Evolutionary conservation across 92 coral and sea anemone species (phyloP).

Genomic region (Diadumene lineata): DNA sequence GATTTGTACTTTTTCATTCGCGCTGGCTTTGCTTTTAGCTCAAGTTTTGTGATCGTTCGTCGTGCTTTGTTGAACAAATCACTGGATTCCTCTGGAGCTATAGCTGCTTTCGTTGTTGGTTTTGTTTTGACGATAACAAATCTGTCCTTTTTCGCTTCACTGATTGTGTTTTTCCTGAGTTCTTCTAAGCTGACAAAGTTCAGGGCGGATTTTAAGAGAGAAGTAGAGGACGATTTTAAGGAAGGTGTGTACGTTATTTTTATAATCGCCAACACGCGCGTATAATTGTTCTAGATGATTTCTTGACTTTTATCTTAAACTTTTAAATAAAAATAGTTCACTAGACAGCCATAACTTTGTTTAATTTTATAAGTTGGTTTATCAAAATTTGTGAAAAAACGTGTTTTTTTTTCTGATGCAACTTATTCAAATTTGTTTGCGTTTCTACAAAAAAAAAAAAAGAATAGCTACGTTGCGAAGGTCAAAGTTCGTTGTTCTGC

Average conservation of each 20-base stretch:
- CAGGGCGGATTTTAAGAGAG: slow-evolving; percentile 79
- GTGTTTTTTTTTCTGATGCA: no score
- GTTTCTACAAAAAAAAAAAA: no score
- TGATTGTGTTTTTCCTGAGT: slow-evolving; percentile 73
- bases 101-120: slow-evolving; percentile 85
- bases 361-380: no score
- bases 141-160: slow-evolving; percentile 83
- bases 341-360: background rate
- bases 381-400: no score
- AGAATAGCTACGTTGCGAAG: background rate
- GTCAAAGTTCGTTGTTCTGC: background rate
- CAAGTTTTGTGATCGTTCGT: slow-evolving; percentile 66
- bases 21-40: slow-evolving; percentile 59
- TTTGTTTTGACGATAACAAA: slow-evolving; percentile 79
- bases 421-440: no score
- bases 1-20: slow-evolving; percentile 44
- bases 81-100: slow-evolving; percentile 79
- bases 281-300: no score
- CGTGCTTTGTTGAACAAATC: slow-evolving; percentile 78
- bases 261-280: background rate
- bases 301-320: no score
- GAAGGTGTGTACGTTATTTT: slow-evolving; percentile 65
- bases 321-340: no score
- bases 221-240: slow-evolving; percentile 91
- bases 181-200: slow-evolving; percentile 89